Evolutionary conservation across 2,113 vertebrate species (phyloP).

Genomic region (Arizona elegans): DNA sequence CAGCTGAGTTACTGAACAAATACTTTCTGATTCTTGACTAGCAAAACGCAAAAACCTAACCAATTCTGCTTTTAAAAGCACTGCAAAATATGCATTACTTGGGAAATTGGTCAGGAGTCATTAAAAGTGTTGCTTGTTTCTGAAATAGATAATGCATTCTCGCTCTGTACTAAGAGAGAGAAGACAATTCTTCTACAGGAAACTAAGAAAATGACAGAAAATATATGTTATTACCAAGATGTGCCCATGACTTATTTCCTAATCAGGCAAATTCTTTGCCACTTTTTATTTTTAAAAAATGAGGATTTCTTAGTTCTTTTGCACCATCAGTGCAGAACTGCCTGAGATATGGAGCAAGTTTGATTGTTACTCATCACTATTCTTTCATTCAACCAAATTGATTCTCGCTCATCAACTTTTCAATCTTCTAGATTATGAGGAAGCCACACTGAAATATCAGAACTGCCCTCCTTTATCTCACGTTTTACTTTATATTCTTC

Average conservation of each 20-base stretch:
- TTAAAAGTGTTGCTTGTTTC: not conserved
- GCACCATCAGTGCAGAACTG: not conserved
- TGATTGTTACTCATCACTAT: constrained; percentile 11
- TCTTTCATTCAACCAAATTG: constrained; percentile 9
- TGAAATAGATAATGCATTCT: not conserved
- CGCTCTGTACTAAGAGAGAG: not conserved
- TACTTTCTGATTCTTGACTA: not conserved
- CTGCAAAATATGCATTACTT: not conserved
- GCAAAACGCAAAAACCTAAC: not conserved
- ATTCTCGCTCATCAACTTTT: not conserved
- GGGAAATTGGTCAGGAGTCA: not conserved
- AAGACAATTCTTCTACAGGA: not conserved
- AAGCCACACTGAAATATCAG: constrained; percentile 8
- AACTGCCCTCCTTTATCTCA: constrained; percentile 2
- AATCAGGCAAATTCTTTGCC: not conserved
- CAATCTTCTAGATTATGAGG: not conserved
- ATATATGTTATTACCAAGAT: not conserved
- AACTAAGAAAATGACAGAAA: not conserved
- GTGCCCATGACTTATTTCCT: not conserved
- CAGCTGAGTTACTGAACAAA: not conserved
- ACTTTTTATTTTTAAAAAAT: not conserved
- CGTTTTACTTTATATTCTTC: constrained; percentile 22
- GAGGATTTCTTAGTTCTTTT: not conserved
- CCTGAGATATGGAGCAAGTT: not conserved
- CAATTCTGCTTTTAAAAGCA: not conserved